phyloP scores from a whole-genome alignment of 1,140 invertebrate genomes.

The Cotesia glomerata region DNA sequence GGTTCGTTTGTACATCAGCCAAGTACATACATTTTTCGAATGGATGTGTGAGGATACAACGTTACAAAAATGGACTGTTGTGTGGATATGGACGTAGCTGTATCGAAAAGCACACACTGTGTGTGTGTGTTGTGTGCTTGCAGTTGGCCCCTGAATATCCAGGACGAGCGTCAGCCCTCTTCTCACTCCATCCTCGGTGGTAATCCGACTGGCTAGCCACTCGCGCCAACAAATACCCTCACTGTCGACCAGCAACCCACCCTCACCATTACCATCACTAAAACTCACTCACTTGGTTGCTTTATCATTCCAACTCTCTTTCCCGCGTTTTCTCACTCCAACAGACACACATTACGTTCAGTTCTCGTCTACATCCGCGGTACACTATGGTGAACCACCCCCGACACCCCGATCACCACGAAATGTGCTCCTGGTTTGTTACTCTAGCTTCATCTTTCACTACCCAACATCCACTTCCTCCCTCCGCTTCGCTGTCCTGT shows the following conservation, averaged over 20 bases:
- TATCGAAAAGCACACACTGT: no score
- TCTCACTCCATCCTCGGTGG: constrained; percentile 46
- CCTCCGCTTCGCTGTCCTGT: background rate
- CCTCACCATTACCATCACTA: constrained; percentile 17
- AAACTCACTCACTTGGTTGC: constrained; percentile 21
- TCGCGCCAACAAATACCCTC: constrained; percentile 63
- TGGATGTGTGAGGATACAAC: constrained; percentile 40
- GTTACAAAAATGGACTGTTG: background rate
- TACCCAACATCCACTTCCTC: constrained; percentile 7
- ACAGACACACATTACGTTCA: background rate
- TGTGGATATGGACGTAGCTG: no score
- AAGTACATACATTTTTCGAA: constrained; percentile 58
- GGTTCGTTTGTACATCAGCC: constrained; percentile 25
- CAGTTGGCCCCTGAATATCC: background rate
- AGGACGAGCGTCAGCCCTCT: constrained; percentile 10
- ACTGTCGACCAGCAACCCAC: constrained; percentile 51
- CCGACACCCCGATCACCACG: constrained; percentile 59
- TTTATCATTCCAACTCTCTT: constrained; percentile 1
- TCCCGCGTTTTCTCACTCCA: background rate
- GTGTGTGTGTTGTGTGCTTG: background rate
- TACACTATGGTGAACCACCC: constrained; percentile 59
- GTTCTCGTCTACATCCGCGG: constrained; percentile 36
- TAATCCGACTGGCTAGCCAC: constrained; percentile 64
- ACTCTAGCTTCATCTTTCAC: background rate
- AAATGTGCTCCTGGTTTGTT: constrained; percentile 43